Evolutionary conservation across 2,888 invertebrate species (phyloP).

Genomic region (Geophilus truncorum): DNA sequence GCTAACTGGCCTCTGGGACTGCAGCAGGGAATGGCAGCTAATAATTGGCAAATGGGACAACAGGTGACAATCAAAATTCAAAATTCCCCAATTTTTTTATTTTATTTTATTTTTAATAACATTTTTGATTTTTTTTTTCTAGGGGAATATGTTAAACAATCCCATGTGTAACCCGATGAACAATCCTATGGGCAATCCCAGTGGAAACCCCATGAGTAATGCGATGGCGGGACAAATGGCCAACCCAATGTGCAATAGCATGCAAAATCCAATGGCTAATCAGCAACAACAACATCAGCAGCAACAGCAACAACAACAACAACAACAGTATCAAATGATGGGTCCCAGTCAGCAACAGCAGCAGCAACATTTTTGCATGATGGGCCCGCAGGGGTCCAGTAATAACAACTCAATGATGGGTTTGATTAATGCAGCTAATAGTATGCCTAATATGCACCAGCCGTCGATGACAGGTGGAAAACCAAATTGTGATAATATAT

Average conservation of each 20-base stretch:
- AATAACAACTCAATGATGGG: conserved; percentile 32
- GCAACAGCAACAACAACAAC: conserved; percentile 25
- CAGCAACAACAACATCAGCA: conserved; percentile 27
- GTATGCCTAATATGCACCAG: conserved; percentile 31
- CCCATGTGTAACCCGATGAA: conserved; percentile 28
- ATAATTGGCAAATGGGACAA: conserved; percentile 28
- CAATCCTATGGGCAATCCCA: conserved; percentile 31
- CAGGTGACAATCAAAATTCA: background rate
- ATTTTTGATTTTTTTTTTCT: background rate
- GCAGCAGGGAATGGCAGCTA: conserved; percentile 28
- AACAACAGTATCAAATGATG: background rate
- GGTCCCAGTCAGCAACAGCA: conserved; percentile 19
- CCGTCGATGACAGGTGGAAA: conserved; percentile 35
- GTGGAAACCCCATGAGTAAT: conserved; percentile 11
- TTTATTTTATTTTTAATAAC: too few species aligned
- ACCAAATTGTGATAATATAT: background rate
- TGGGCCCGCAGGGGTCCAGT: conserved; percentile 30
- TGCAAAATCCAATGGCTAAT: conserved; percentile 38
- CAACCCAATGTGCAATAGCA: conserved; percentile 30
- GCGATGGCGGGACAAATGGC: conserved; percentile 23
- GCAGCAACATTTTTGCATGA: conserved; percentile 33
- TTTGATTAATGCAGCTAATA: conserved; percentile 34
- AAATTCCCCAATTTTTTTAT: too few species aligned
- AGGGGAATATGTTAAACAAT: conserved; percentile 28
- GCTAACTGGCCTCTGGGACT: conserved; percentile 37